These are phyloP conservation scores for Hydrozoanthus tunicans DNA, from an alignment of 64 coral and sea anemone genomes.

Conservation along the genomic window DNA sequence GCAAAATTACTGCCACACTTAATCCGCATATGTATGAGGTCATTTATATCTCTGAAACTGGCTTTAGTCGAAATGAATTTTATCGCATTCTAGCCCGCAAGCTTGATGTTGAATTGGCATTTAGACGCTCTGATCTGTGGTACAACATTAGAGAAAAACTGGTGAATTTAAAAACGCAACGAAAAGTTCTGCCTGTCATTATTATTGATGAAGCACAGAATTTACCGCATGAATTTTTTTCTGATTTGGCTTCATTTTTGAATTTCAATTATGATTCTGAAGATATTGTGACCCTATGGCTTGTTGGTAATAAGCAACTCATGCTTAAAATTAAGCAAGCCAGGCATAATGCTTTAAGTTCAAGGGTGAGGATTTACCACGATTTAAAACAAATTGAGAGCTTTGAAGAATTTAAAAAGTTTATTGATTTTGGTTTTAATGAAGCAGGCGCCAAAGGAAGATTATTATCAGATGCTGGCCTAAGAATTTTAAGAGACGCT, in stretches of 20 bases:
- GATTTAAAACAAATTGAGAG: conserved; percentile 5
- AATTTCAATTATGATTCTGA: conserved; percentile 33
- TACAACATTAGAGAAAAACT: conserved; percentile 27
- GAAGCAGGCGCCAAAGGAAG: conserved; percentile 2
- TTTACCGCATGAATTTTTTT: conserved; percentile 18
- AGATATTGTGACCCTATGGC: conserved; percentile 33
- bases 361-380: conserved; percentile 3
- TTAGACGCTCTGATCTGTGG: conserved; percentile 25
- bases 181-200: conserved; percentile 31
- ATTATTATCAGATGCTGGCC: conserved; percentile 4
- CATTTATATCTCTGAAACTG: conserved; percentile 38
- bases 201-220: conserved; percentile 35
- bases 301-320: conserved; percentile 34
- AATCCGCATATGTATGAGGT: conserved; percentile 34
- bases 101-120: conserved; percentile 16
- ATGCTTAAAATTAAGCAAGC: conserved; percentile 18
- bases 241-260: conserved; percentile 24
- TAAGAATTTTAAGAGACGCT: conserved; percentile 4
- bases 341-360: conserved; percentile 21
- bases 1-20: background rate
- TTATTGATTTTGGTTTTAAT: conserved; percentile 6
- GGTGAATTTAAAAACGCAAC: conserved; percentile 16
- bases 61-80: conserved; percentile 20
- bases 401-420: conserved; percentile 5
- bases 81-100: conserved; percentile 21